Evolutionary conservation across 2,888 invertebrate genomes (phyloP).

Genomic region (Balanococcus diminutus): DNA sequence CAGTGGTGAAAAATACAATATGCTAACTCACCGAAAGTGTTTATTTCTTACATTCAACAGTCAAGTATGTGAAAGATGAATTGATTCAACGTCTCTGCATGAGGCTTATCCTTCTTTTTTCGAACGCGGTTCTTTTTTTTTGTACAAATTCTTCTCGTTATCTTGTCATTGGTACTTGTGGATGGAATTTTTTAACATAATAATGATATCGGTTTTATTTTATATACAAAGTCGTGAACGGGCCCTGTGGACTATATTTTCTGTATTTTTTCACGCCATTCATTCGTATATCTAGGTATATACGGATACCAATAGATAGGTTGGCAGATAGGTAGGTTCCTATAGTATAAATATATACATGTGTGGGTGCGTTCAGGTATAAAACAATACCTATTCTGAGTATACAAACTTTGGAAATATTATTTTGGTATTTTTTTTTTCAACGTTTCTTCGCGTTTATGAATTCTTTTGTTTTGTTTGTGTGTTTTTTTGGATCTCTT

Average conservation of each 20-base stretch:
- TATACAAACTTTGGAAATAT: not conserved
- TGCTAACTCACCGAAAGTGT: constrained; percentile 54
- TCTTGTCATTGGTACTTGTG: constrained; percentile 47
- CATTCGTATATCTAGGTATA: no score
- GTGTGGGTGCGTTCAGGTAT: not conserved
- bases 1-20: constrained; percentile 38
- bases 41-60: constrained; percentile 53
- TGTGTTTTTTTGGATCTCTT: not conserved
- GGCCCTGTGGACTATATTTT: not conserved
- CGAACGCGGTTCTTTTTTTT: constrained; percentile 16
- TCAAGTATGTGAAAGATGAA: constrained; percentile 49
- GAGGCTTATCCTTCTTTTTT: constrained; percentile 45
- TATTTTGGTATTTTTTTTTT: not conserved
- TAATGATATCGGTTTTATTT: constrained; percentile 17
- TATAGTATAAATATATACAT: not conserved
- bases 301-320: not conserved
- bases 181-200: constrained; percentile 44
- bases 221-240: not conserved
- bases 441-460: not conserved
- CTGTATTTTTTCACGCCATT: no score
- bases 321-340: not conserved
- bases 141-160: not conserved
- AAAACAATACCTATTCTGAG: not conserved
- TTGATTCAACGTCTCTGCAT: constrained; percentile 50
- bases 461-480: not conserved